Evolutionary conservation across 2,113 vertebrate species (phyloP), one percentile per base, ranked within the genome.

Genomic region (Dascyllus trimaculatus): DNA sequence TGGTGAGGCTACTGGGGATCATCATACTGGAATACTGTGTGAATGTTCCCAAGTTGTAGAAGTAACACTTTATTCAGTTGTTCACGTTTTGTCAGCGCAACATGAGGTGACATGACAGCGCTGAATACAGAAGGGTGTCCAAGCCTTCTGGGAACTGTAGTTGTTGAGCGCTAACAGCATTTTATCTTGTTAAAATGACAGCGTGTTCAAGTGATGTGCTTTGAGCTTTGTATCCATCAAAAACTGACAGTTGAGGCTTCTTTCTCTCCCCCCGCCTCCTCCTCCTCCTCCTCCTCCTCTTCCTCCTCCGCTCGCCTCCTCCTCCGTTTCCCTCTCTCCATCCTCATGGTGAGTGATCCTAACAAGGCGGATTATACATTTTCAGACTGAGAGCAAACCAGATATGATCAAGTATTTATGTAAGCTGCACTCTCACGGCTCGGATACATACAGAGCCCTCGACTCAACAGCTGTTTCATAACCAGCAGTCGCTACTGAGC

Each of bases 401-500:
- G 73, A 87, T 78, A 80, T 53, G 61, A 87, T 87, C 82, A 66
- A 87, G 82, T 83, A 85, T 89, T 87, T 87, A 87, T 87, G 79
- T 85, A 78, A 85, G 75, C 75, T 15, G 60, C 73, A 26, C 82
- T 82, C 68, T 62, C 58, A 9, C 61, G 0, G 81, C 70, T 79
- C 51, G 1, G 71, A 76, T 63, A 63, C 69, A 58, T 58, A 53
- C 76, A 60, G 56, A 32, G 56, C 46, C 38, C 70, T 76, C 17
- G 19, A 62, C 51, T 84, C 84, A 64, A 72, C 73, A 71, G 71
- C 72, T 67, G 82, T 87, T 89, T 82, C 76, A 70, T 85, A 86
- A 89, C 58, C 77, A 63, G 48, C 53, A 10, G 43, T 21, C 1
- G 1, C 64, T 54, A 0, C 46, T 64, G 13, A 63, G 25, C 56